phyloP scores from a whole-genome alignment of 2,888 invertebrate genomes.

The Nomada flava region DNA sequence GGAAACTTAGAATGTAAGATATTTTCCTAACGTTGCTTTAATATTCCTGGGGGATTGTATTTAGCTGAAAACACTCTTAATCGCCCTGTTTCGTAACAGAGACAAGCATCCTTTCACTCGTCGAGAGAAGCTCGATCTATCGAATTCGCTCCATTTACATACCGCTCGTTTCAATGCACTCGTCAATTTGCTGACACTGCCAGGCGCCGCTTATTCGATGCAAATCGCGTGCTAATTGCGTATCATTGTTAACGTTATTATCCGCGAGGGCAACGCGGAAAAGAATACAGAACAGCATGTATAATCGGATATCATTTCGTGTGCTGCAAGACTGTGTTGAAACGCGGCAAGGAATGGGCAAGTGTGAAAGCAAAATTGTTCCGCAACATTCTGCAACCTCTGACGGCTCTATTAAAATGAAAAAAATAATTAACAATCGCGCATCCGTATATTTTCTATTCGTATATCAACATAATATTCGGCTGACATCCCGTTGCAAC shows the following conservation, averaged over 20 bases:
- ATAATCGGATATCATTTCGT: not conserved
- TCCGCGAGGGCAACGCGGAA: conserved; percentile 1
- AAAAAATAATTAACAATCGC: no score
- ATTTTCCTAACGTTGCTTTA: no score
- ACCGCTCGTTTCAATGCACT: conserved; percentile 11
- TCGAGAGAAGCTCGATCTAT: not conserved
- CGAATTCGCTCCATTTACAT: conserved; percentile 13
- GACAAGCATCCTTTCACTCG: conserved; percentile 9
- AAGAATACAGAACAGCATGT: not conserved
- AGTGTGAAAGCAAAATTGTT: not conserved
- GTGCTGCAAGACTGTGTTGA: not conserved
- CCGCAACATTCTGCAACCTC: no score
- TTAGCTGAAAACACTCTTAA: no score
- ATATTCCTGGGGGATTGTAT: no score
- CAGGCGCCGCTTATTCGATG: conserved; percentile 30
- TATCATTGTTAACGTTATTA: conserved; percentile 30
- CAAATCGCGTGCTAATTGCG: conserved; percentile 31
- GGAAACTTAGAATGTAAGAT: no score
- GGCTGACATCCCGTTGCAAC: no score
- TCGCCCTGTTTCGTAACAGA: not conserved
- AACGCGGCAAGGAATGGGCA: not conserved
- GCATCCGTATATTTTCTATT: no score
- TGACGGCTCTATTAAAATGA: no score
- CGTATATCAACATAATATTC: no score
- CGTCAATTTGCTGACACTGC: conserved; percentile 7